Percentiles rank a stretch among this genome's conserved stretches.
phyloP scores from a whole-genome alignment of 2,113 vertebrate species.

The Uria aalge region DNA sequence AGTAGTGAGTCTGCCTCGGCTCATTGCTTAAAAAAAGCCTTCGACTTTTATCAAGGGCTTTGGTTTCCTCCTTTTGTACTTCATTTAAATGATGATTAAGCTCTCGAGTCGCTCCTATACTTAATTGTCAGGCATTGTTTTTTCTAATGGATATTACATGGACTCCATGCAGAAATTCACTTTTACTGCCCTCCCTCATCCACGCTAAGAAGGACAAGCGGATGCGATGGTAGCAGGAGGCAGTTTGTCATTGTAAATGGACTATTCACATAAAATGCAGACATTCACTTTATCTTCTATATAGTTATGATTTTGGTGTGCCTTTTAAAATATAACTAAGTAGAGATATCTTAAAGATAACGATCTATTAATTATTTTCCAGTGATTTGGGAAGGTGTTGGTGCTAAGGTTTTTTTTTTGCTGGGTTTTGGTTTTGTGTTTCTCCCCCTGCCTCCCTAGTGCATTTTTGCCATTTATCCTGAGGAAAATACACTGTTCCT shows the following conservation, averaged over 20 bases:
- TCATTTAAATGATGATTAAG: not conserved
- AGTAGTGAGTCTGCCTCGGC: not conserved
- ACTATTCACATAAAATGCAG: not conserved
- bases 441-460: too few relatives aligned
- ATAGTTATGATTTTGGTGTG: not conserved
- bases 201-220: not conserved
- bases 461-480: not conserved
- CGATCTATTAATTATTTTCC: not conserved
- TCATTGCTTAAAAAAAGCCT: not conserved
- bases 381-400: not conserved
- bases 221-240: not conserved
- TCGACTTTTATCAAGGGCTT: not conserved
- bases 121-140: not conserved
- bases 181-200: not conserved
- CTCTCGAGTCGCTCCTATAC: not conserved
- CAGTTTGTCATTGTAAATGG: not conserved
- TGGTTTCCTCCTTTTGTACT: not conserved
- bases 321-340: not conserved
- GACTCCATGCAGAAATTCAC: not conserved
- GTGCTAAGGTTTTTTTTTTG: not conserved
- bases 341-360: not conserved
- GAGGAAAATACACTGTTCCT: not conserved
- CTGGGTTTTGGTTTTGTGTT: not conserved
- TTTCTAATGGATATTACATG: not conserved
- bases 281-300: not conserved